phyloP scores from a whole-genome alignment of 2,113 vertebrate species.

The Corythornis cristatus region DNA sequence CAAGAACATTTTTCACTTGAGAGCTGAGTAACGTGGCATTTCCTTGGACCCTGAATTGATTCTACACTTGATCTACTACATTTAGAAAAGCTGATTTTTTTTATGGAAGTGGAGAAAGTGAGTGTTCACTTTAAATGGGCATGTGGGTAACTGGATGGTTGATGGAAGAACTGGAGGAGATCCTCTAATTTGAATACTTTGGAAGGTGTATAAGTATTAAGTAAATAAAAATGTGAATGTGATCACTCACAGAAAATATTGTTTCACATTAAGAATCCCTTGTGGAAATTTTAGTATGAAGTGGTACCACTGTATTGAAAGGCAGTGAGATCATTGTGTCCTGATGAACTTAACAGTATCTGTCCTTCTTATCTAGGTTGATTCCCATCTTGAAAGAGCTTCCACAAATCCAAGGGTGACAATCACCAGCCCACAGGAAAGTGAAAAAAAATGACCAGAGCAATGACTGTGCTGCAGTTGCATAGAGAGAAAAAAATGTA shows the following conservation, averaged over 20 bases:
- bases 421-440: slow-evolving; percentile 76
- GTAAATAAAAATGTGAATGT: not conserved
- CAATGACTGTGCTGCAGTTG: slow-evolving; percentile 66
- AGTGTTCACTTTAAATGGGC: not conserved
- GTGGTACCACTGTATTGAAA: not conserved
- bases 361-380: slow-evolving; percentile 54
- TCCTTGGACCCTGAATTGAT: not conserved
- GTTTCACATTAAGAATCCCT: not conserved
- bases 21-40: not conserved
- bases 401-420: slow-evolving; percentile 73
- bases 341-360: not conserved
- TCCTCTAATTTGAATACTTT: not conserved
- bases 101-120: not conserved
- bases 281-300: not conserved
- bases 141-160: not conserved
- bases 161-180: not conserved
- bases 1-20: not conserved
- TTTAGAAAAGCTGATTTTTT: not conserved
- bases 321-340: not conserved
- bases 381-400: slow-evolving; percentile 29
- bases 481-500: slow-evolving; percentile 34
- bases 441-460: slow-evolving; percentile 66
- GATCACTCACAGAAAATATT: not conserved
- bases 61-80: not conserved
- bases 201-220: not conserved